Evolutionary conservation across 1,140 invertebrate genomes (phyloP).

Genomic region (Drosophila nebulosa): DNA sequence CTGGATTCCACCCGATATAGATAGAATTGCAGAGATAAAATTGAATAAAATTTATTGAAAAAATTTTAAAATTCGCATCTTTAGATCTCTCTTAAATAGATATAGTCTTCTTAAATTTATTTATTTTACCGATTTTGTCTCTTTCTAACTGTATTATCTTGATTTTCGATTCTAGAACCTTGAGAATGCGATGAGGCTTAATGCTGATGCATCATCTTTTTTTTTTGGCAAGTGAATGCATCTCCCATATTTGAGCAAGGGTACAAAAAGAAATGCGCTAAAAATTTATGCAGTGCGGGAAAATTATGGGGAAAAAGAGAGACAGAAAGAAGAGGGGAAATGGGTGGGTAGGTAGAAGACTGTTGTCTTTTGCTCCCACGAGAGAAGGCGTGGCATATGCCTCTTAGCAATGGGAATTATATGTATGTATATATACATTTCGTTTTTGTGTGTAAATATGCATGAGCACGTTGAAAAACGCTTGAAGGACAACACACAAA

Average conservation of each 20-base stretch:
- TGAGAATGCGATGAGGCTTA: no score
- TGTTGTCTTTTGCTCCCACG: neutral
- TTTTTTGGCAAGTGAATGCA: constrained; percentile 40
- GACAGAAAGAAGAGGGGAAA: neutral
- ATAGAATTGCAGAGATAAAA: no score
- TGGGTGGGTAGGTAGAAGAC: neutral
- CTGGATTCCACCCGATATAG: no score
- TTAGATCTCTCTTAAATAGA: no score
- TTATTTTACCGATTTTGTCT: no score
- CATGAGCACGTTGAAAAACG: constrained; percentile 58
- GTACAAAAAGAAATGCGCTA: constrained; percentile 3
- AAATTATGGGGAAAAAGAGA: neutral
- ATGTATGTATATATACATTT: neutral
- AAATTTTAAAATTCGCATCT: no score
- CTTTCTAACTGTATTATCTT: no score
- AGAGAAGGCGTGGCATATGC: neutral
- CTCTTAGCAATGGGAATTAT: neutral
- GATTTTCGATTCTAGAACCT: no score
- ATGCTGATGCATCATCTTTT: constrained; percentile 17
- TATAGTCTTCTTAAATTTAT: no score
- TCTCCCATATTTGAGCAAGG: neutral
- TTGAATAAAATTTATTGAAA: no score
- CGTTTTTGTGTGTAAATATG: constrained; percentile 58
- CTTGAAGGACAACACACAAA: constrained; percentile 56
- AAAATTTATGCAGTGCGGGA: constrained; percentile 35